A percentile compares a stretch with the other conserved stretches of the same genome.
phyloP scores from a whole-genome alignment of 2,113 vertebrate genomes.

The Pterocles orientalis region DNA sequence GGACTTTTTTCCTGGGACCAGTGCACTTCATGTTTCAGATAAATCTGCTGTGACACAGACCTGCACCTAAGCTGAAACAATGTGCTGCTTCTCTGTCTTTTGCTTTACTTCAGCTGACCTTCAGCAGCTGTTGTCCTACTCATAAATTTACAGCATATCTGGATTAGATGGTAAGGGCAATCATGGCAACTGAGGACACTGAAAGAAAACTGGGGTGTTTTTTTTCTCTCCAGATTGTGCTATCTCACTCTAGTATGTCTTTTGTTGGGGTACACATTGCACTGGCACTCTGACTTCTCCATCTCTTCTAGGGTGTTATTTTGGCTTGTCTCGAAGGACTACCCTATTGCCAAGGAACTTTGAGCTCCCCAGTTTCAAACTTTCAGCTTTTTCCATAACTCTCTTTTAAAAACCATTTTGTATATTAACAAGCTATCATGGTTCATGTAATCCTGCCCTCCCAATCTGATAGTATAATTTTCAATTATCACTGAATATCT shows the following conservation, averaged over 20 bases:
- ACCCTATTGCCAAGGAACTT: background rate
- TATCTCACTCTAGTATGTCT: background rate
- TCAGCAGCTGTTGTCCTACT: background rate
- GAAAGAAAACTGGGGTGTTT: background rate
- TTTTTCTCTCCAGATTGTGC: background rate
- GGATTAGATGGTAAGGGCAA: background rate
- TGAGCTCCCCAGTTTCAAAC: background rate
- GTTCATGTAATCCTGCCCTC: background rate
- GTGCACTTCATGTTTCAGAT: background rate
- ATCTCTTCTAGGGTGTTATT: background rate
- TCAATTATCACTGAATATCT: background rate
- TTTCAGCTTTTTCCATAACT: background rate
- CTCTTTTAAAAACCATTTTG: background rate
- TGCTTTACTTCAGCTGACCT: background rate
- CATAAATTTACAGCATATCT: background rate
- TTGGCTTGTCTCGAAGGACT: background rate
- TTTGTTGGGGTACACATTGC: background rate
- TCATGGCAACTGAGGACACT: background rate
- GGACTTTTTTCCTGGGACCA: background rate
- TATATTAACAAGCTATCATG: background rate
- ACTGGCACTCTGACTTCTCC: background rate
- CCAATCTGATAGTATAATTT: background rate
- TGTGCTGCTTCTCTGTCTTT: background rate
- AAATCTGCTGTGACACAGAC: background rate
- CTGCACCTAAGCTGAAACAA: background rate